Evolutionary conservation across 2,797 vertebrate species (phyloP), one percentile per base, ranked within the genome.

Genomic region (Cossypha heuglini): DNA sequence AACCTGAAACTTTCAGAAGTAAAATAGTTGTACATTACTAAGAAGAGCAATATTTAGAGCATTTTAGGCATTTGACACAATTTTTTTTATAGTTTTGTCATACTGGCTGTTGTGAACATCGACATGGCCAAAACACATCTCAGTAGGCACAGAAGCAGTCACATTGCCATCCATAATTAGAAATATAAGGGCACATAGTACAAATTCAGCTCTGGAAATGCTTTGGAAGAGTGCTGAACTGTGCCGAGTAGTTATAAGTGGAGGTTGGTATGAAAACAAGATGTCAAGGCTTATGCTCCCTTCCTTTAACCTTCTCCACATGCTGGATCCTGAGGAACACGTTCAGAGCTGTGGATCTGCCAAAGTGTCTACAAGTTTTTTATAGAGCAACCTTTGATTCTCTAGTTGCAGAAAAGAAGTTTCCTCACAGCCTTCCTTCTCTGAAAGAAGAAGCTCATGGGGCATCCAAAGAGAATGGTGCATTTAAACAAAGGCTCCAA

Each of bases 221-320:
- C 45, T 89, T 91, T 11, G 2, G 11, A 66, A 69, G 63, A 58
- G 19, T 7, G 19, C 26, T 73, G 82, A 66, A 63, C n/a, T 69
- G 21, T 2, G 1, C 16, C 0, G 0, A 64, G 25, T 52, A 28
- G 18, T n/a, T 62, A 21, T 28, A 57, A 54, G 13, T 13, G 0
- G 7, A 5, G 6, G 6, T 14, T 88, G 17, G 24, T 58, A 45
- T 64, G 24, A 82, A 90, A 46, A 62, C 24, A 46, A 52, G 24
- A 57, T 81, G 25, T 63, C 8, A 7, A 9, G 37, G 51, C 15
- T 62, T 24, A 10, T 52, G 16, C 11, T 77, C 7, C n/a, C 13
- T 77, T 77, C 20, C 45, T 88, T 68, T 86, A 61, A 68, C n/a
- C 13, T 11, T 52, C 6, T 77, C 25, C 17, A 22, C 1, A 0